Evolutionary conservation across 2,888 invertebrate species (phyloP).

Genomic region (Chymomyza procnemis): DNA sequence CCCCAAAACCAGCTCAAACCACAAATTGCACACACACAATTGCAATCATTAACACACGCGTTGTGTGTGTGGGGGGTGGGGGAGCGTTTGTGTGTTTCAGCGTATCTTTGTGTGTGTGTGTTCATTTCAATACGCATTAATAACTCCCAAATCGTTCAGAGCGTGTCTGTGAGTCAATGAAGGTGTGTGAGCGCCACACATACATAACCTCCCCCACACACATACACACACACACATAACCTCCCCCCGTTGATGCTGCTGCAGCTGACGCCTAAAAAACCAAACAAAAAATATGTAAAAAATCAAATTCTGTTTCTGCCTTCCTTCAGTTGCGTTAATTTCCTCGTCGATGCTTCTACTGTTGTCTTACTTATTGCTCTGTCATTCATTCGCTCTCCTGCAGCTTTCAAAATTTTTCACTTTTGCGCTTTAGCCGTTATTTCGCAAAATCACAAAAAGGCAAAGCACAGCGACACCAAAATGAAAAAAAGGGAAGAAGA

Average conservation of each 20-base stretch:
- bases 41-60: constrained; percentile 11
- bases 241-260: constrained; percentile 27
- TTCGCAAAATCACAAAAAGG: constrained; percentile 27
- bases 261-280: constrained; percentile 67
- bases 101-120: constrained; percentile 35
- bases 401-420: constrained; percentile 10
- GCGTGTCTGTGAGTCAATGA: not conserved
- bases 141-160: constrained; percentile 62
- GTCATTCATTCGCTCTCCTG: constrained; percentile 17
- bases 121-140: constrained; percentile 71
- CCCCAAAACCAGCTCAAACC: constrained; percentile 62
- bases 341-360: constrained; percentile 34
- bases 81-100: no score
- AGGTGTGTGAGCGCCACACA: not conserved
- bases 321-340: constrained; percentile 58
- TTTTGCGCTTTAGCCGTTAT: constrained; percentile 22
- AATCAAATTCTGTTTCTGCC: constrained; percentile 60
- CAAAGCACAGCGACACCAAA: not conserved
- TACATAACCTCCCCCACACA: constrained; percentile 5
- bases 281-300: constrained; percentile 59
- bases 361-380: constrained; percentile 18
- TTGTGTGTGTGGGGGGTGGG: constrained; percentile 38
- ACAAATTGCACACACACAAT: constrained; percentile 12
- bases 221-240: constrained; percentile 14
- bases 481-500: no score